phyloP scores from a whole-genome alignment of 2,888 invertebrate species.

The Pocota personata region DNA sequence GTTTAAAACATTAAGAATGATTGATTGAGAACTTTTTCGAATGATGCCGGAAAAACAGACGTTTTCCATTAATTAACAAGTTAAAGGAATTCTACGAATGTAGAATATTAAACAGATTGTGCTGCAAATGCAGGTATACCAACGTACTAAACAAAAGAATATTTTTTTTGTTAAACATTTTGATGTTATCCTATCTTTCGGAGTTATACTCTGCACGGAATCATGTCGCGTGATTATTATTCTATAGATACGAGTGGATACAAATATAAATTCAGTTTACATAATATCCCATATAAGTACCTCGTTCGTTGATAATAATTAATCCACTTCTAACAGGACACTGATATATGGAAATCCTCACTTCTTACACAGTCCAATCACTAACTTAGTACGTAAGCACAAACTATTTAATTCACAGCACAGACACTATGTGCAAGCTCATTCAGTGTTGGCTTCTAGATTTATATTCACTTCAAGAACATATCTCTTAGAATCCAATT shows the following conservation, averaged over 20 bases:
- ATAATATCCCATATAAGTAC: no score
- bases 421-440: conserved; percentile 15
- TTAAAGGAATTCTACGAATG: not conserved
- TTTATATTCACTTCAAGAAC: conserved; percentile 59
- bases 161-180: no score
- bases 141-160: no score
- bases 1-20: no score
- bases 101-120: not conserved
- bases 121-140: no score
- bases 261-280: no score
- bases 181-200: no score
- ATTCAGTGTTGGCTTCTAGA: not conserved
- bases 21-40: not conserved
- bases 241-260: no score
- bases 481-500: conserved; percentile 56
- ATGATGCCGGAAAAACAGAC: not conserved
- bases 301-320: not conserved
- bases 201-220: no score
- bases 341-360: not conserved
- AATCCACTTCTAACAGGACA: conserved; percentile 12
- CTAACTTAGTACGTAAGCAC: not conserved
- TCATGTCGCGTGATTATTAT: no score
- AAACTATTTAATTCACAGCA: conserved; percentile 16
- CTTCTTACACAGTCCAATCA: not conserved
- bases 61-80: not conserved